phyloP scores from a whole-genome alignment of 2,888 invertebrate genomes.

The Andrena haemorrhoa region DNA sequence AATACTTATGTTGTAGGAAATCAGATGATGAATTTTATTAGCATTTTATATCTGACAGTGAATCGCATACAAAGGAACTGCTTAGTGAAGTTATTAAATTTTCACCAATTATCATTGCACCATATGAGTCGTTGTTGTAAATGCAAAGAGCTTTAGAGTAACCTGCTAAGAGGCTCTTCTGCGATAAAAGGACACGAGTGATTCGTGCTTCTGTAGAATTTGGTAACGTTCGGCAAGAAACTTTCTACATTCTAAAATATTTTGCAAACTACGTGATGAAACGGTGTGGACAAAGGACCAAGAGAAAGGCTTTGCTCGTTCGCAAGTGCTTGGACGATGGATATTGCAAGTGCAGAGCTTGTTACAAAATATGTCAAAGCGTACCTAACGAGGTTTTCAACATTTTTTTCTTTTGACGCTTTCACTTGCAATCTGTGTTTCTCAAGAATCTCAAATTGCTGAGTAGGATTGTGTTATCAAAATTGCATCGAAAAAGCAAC shows the following conservation, averaged over 20 bases:
- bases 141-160: too few relatives aligned
- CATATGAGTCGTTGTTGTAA: too few relatives aligned
- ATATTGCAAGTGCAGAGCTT: conserved; percentile 28
- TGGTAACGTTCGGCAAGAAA: conserved; percentile 15
- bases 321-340: conserved; percentile 36
- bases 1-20: too few relatives aligned
- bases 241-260: too few relatives aligned
- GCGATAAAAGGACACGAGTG: background rate
- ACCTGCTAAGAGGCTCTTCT: background rate
- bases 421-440: conserved; percentile 3
- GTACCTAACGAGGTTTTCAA: background rate
- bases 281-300: conserved; percentile 37
- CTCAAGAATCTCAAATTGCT: background rate
- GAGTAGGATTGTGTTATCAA: background rate
- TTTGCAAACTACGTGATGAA: conserved; percentile 6
- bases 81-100: too few relatives aligned
- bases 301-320: conserved; percentile 28
- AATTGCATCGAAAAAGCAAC: background rate
- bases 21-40: too few relatives aligned
- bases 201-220: conserved; percentile 19
- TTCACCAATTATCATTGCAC: too few relatives aligned
- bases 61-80: too few relatives aligned
- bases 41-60: too few relatives aligned
- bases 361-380: conserved; percentile 27
- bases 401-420: background rate